Conservation (phyloP, 2,113 vertebrate species). For the Chaenogobius annularis region DNA sequence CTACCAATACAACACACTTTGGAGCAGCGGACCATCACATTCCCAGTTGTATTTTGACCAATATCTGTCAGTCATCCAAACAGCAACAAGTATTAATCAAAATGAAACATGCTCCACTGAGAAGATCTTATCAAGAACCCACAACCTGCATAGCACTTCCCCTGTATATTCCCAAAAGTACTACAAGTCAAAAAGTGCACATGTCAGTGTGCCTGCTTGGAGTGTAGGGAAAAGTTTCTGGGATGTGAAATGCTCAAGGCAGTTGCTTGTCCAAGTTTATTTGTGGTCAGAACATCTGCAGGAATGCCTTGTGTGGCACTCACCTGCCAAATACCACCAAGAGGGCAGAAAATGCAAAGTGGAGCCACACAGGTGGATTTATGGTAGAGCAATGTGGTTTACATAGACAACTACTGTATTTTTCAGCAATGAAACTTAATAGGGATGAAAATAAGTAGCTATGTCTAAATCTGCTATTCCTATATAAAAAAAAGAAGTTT, state of each 20-base stretch:
- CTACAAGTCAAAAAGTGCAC: background rate
- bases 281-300: slow-evolving; percentile 44
- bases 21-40: slow-evolving; percentile 71
- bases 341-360: slow-evolving; percentile 42
- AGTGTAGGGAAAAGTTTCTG: slow-evolving; percentile 14
- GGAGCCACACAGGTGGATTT: slow-evolving; percentile 49
- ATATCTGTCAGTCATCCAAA: slow-evolving; percentile 56
- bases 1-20: slow-evolving; percentile 40
- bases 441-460: background rate
- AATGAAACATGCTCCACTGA: slow-evolving; percentile 23
- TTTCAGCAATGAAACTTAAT: background rate
- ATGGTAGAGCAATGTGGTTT: slow-evolving; percentile 2
- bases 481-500: background rate
- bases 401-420: background rate
- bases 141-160: slow-evolving; percentile 9
- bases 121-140: slow-evolving; percentile 51
- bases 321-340: slow-evolving; percentile 64
- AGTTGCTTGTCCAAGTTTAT: slow-evolving; percentile 30
- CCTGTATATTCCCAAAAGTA: background rate
- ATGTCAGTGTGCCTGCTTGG: slow-evolving; percentile 31
- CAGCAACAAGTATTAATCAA: slow-evolving; percentile 53
- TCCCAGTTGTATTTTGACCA: slow-evolving; percentile 49
- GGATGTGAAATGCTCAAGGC: slow-evolving; percentile 23
- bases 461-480: background rate
- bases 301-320: slow-evolving; percentile 39